Evolutionary conservation across 2,113 vertebrate species (phyloP).

Genomic region (Istiophorus platypterus): DNA sequence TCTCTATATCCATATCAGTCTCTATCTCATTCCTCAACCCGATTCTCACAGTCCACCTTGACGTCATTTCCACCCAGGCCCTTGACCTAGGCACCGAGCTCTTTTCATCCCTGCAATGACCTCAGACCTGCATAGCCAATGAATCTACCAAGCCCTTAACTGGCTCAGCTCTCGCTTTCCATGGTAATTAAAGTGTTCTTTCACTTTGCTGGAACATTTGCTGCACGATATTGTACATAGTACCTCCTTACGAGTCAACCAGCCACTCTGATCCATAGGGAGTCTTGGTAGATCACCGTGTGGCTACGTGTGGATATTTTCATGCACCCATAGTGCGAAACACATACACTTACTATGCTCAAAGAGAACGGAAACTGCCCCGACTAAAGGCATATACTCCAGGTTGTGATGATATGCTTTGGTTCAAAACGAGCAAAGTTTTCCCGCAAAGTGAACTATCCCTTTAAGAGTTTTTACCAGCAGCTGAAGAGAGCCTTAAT

Average conservation of each 20-base stretch:
- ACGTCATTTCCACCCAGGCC: slow-evolving; percentile 18
- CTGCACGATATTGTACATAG: too few species aligned
- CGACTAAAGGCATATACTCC: not conserved
- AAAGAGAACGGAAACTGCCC: not conserved
- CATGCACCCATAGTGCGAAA: not conserved
- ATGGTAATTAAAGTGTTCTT: slow-evolving; percentile 26
- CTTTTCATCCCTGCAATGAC: slow-evolving; percentile 19
- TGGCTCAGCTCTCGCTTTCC: slow-evolving; percentile 4
- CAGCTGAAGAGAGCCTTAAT: slow-evolving; percentile 74
- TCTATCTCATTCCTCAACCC: slow-evolving; percentile 20
- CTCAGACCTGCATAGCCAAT: slow-evolving; percentile 5
- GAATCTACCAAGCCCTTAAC: slow-evolving; percentile 4
- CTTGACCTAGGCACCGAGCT: slow-evolving; percentile 14
- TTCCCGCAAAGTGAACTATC: slow-evolving; percentile 48
- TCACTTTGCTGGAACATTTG: slow-evolving; percentile 20
- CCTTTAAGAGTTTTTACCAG: slow-evolving; percentile 65
- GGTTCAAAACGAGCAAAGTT: slow-evolving; percentile 18
- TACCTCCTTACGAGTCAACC: slow-evolving; percentile 1
- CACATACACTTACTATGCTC: not conserved
- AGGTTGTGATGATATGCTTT: not conserved
- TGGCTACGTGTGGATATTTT: not conserved
- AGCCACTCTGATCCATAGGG: not conserved
- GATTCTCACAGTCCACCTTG: slow-evolving; percentile 1
- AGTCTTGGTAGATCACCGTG: not conserved
- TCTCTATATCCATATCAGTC: slow-evolving; percentile 17